phyloP scores from a whole-genome alignment of 2,113 vertebrate species.

The Geococcyx californianus region DNA sequence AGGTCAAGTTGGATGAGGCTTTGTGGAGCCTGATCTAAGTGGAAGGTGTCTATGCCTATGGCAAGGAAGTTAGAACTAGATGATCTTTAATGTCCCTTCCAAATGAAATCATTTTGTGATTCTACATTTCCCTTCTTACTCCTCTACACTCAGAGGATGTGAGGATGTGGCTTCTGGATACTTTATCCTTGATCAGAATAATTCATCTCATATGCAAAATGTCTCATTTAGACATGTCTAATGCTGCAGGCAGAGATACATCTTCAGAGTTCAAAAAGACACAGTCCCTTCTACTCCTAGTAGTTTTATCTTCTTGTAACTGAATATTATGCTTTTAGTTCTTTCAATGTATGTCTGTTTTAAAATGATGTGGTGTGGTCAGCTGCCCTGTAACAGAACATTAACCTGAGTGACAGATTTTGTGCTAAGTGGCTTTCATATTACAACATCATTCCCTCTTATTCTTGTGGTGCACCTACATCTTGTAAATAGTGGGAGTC shows the following conservation, averaged over 20 bases:
- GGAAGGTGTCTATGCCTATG: too few species aligned
- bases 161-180: neutral
- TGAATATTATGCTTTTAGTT: neutral
- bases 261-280: neutral
- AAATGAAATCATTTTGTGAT: too few species aligned
- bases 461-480: neutral
- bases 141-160: neutral
- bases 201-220: neutral
- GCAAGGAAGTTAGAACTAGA: too few species aligned
- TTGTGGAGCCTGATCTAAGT: too few species aligned
- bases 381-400: neutral
- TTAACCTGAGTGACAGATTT: neutral
- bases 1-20: too few species aligned
- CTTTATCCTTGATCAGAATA: neutral
- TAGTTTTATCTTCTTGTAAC: neutral
- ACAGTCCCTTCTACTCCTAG: neutral
- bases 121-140: neutral
- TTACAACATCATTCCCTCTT: neutral
- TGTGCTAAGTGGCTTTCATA: neutral
- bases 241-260: neutral
- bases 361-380: neutral
- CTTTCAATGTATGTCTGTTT: neutral
- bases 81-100: too few species aligned
- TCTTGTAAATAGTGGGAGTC: neutral
- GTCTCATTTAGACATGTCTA: neutral